Evolutionary conservation across 2,888 invertebrate genomes (phyloP), one percentile per base, ranked within the genome.

Genomic region (Eilema caniola): DNA sequence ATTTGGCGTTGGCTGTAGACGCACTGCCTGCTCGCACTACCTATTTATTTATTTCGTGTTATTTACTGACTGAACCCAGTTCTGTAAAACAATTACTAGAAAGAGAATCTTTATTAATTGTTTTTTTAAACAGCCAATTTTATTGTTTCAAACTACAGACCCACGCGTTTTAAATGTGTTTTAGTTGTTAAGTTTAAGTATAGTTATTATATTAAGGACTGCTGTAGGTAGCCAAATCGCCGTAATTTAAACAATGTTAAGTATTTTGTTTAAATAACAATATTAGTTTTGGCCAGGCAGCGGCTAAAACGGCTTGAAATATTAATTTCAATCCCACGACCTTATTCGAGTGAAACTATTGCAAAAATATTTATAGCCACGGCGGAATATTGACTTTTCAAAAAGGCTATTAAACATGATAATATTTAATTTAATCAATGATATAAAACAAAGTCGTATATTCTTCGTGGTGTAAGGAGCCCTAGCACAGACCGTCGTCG

Each of bases 1-100:
- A 82, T 82, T 82, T 82, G 82, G 80, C 47, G 77, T 75, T 73
- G 56, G 64, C 60, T 62, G 62, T 64, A 67, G n/a, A 69, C 62
- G 62, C 62, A 59, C 62, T 23, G 28, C 65, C 59, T 63, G 59
- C 65, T 66, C n/a, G 60, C 53, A 12, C 20, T 62, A 57, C 25
- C 28, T 62, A 47, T 56, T 59, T 65, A 64, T 63, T 25, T 53
- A 64, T 24, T 24, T 25, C 10, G 3, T 47, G 25, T 63, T 28
- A 28, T 20, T 47, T 63, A 20, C 24, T 1, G 2, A 28, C 20
- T 25, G 8, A 8, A 41, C 0, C 10, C 3, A 0, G 20, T 28
- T n/a, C 53, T 20, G 8, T 53, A n/a, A 53, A 53, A 53, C 53
- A 53, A 53, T 53, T 8, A 2, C 53, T 53, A 5, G 2, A 53